phyloP scores from a whole-genome alignment of 2,113 vertebrate species.

The Clarias gariepinus region DNA sequence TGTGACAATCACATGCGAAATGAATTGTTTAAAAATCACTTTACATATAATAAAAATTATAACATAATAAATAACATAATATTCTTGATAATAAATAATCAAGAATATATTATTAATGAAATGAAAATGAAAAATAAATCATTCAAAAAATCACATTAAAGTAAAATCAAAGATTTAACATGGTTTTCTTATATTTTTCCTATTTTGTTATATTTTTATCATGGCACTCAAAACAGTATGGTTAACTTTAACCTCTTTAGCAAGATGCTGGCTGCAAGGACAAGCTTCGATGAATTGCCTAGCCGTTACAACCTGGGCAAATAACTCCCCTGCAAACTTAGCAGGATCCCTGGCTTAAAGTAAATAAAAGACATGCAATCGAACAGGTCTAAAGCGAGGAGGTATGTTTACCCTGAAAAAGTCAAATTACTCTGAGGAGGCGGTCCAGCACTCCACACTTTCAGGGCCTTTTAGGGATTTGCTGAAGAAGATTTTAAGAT shows the following conservation, averaged over 20 bases:
- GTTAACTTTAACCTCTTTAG: neutral
- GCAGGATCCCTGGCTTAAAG: constrained; percentile 55
- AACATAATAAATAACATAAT: no score
- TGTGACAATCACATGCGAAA: neutral
- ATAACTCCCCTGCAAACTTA: constrained; percentile 52
- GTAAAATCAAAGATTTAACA: neutral
- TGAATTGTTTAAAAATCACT: neutral
- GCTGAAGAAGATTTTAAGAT: neutral
- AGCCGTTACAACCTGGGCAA: constrained; percentile 62
- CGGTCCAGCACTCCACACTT: constrained; percentile 12
- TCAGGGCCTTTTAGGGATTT: constrained; percentile 7
- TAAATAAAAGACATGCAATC: constrained; percentile 66
- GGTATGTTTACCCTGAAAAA: constrained; percentile 63
- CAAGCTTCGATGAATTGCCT: constrained; percentile 53
- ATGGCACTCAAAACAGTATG: neutral
- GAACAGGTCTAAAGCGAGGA: constrained; percentile 51
- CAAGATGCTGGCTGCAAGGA: constrained; percentile 13
- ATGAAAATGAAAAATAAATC: no score
- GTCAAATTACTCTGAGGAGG: constrained; percentile 48
- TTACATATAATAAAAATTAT: no score
- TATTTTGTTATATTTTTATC: neutral
- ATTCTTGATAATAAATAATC: no score
- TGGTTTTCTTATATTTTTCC: neutral
- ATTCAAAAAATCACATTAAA: neutral
- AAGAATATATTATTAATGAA: neutral